Percentiles rank a stretch among this genome's conserved stretches.
These are phyloP conservation scores for Podarcis raffonei DNA, from an alignment of 2,113 vertebrate genomes.

Conservation along the genomic window DNA sequence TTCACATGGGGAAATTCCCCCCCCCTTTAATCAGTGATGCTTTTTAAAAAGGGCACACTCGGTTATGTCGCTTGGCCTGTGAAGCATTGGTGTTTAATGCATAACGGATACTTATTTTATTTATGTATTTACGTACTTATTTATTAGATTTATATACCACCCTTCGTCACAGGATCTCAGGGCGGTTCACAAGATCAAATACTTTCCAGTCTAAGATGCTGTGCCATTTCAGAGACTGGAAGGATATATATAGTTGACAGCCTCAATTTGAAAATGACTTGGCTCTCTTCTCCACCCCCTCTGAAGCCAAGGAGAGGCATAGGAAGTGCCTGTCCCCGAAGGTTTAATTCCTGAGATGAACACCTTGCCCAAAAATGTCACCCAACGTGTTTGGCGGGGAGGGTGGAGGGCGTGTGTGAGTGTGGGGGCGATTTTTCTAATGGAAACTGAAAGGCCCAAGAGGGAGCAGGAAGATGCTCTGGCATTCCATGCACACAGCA, in stretches of 20 bases:
- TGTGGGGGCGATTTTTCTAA: not conserved
- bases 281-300: not conserved
- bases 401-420: not conserved
- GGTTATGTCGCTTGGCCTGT: no score
- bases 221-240: not conserved
- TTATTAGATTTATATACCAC: no score
- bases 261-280: not conserved
- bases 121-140: no score
- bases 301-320: not conserved
- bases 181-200: no score
- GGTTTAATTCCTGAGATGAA: not conserved
- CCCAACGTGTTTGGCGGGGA: conserved; percentile 11
- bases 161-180: no score
- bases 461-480: not conserved
- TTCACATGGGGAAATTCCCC: no score
- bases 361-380: conserved; percentile 25
- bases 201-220: not conserved
- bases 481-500: not conserved
- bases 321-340: not conserved
- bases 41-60: no score
- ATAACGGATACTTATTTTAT: not conserved
- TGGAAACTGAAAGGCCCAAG: not conserved
- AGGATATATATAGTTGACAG: not conserved
- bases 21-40: no score
- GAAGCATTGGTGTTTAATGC: no score